A percentile compares a stretch with the other conserved stretches of the same genome.
phyloP scores from a whole-genome alignment of 2,888 invertebrate genomes.

The Odontomyia ornata region DNA sequence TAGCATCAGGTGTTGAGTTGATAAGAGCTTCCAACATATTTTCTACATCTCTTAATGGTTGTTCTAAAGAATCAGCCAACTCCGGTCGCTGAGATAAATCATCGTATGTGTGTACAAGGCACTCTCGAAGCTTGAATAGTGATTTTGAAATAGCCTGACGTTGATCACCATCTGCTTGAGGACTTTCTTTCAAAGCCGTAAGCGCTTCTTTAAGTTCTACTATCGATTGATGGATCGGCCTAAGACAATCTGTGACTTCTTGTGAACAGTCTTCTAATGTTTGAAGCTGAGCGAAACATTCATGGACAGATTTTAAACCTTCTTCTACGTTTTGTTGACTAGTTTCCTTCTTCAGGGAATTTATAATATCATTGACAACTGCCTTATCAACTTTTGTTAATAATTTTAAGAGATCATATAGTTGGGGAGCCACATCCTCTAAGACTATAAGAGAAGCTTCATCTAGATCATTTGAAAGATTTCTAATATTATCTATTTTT shows the following conservation, averaged over 20 bases:
- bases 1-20: slow-evolving; percentile 52
- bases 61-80: slow-evolving; percentile 43
- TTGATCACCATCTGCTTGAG: neutral
- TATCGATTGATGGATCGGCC: neutral
- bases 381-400: neutral
- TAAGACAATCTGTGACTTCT: neutral
- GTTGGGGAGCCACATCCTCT: neutral
- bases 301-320: slow-evolving; percentile 57
- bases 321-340: neutral
- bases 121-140: slow-evolving; percentile 57
- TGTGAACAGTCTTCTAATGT: neutral
- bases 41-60: slow-evolving; percentile 32
- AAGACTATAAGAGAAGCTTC: neutral
- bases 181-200: neutral
- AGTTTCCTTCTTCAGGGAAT: neutral
- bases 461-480: neutral
- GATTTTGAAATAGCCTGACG: slow-evolving; percentile 51
- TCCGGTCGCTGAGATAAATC: slow-evolving; percentile 50
- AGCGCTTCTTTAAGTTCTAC: slow-evolving; percentile 1
- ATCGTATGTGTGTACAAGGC: slow-evolving; percentile 60
- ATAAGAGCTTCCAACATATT: slow-evolving; percentile 43
- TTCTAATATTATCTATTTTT: neutral
- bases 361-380: neutral
- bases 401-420: neutral
- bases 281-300: slow-evolving; percentile 53